Evolutionary conservation across 2,888 invertebrate genomes (phyloP), one percentile per base, ranked within the genome.

Genomic region (Diploptera punctata): DNA sequence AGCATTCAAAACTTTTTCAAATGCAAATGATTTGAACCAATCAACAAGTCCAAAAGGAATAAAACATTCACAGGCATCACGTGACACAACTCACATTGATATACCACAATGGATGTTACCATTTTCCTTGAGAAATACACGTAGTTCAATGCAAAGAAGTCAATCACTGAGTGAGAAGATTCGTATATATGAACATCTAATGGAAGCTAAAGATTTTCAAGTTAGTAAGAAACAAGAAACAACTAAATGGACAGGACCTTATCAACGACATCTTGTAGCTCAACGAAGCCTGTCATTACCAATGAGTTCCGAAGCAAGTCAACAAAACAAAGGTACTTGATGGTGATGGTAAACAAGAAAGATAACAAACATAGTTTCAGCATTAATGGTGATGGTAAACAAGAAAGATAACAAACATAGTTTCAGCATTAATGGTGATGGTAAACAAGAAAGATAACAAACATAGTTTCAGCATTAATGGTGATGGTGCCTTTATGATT

Each of bases 1-100:
- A 18, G 72, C 69, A 0, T 73, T 69, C 38, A 62, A 69, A 69
- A 29, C 31, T 29, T 73, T 69, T 54, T 60, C 67, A 9, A 49
- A 19, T 49, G 26, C 7, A 44, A 67, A 5, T 44, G 44, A 21
- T 26, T 10, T 43, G 1, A 9, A 29, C 16, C 19, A 24, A 10
- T 1, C 16, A 10, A 9, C 10, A 16, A 26, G 24, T 24, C 10
- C 9, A 10, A 57, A 57, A n/a, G 10, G 18, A 13, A n/a, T 18
- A 52, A 2, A 61, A 18, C 18, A 1, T 9, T 10, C 9, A 24
- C 52, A 10, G 10, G 10, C 43, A 1, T 13, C 19, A 43, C 21
- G 5, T 13, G 43, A 43, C 19, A 13, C 38, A 38, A 9, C 38
- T 13, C 13, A 0, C 19, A n/a, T 38, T 19, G 16, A 16, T 7